Conservation (phyloP, 1,140 invertebrate genomes). For the Drosophila biarmipes region DNA sequence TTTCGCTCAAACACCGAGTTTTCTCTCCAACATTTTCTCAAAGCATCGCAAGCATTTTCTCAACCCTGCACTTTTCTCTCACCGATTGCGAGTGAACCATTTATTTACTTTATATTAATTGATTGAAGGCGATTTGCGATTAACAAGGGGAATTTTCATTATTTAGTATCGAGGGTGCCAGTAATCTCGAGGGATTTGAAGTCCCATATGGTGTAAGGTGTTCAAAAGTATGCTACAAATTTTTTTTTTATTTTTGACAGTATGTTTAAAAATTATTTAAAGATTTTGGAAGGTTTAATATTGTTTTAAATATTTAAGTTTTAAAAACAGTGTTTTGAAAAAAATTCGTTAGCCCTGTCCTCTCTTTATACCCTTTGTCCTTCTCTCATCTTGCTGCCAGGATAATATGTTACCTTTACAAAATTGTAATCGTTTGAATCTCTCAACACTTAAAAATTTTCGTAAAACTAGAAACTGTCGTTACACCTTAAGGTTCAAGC, state of each 20-base stretch:
- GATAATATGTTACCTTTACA: not conserved
- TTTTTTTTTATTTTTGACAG: not conserved
- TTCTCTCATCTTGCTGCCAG: not conserved
- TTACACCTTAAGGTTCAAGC: not conserved
- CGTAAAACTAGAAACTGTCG: not conserved
- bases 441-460: not conserved
- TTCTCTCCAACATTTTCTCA: conserved; percentile 19
- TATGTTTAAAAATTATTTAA: not conserved
- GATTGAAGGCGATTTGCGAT: conserved; percentile 8
- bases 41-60: conserved; percentile 14
- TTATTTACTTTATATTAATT: conserved; percentile 30
- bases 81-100: conserved; percentile 17
- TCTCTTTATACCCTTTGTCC: not conserved
- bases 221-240: not conserved
- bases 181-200: not conserved
- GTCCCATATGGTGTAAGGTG: not conserved
- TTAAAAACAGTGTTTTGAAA: not conserved
- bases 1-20: conserved; percentile 7
- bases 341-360: not conserved
- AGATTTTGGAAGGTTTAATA: not conserved
- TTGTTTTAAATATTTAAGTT: not conserved
- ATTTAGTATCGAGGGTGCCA: not conserved
- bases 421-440: not conserved
- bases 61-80: conserved; percentile 19
- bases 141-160: conserved; percentile 5